phyloP scores from a whole-genome alignment of 2,888 invertebrate species.

The Plebejus argus region DNA sequence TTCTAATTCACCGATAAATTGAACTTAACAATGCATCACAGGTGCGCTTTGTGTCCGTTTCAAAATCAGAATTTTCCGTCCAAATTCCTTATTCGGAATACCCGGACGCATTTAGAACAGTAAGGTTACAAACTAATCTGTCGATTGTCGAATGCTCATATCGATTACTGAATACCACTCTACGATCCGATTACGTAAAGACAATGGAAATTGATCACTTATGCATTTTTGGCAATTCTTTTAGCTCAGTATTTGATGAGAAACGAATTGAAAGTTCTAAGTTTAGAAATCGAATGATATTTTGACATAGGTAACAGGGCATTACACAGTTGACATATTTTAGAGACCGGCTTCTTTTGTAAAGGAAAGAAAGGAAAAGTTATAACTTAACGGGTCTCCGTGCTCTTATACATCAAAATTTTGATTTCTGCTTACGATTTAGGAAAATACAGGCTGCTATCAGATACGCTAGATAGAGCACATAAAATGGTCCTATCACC shows the following conservation, averaged over 20 bases:
- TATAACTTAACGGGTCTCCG: too few relatives aligned
- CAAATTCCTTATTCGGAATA: constrained; percentile 15
- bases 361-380: too few relatives aligned
- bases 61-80: not conserved
- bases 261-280: too few relatives aligned
- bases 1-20: not conserved
- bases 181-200: constrained; percentile 4
- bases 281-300: too few relatives aligned
- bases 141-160: not conserved
- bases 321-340: too few relatives aligned
- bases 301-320: too few relatives aligned
- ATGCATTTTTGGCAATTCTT: not conserved
- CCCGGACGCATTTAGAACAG: not conserved
- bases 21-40: not conserved
- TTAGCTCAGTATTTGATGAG: not conserved
- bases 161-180: constrained; percentile 11
- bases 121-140: constrained; percentile 17
- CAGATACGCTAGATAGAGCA: too few relatives aligned
- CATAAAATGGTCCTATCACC: too few relatives aligned
- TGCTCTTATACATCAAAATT: too few relatives aligned
- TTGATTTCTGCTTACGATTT: too few relatives aligned
- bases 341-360: too few relatives aligned
- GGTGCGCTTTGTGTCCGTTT: not conserved
- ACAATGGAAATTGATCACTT: not conserved
- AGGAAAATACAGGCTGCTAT: too few relatives aligned